Evolutionary conservation across 2,888 invertebrate species (phyloP), one percentile per base, ranked within the genome.

Genomic region (Cheilosia grossa): DNA sequence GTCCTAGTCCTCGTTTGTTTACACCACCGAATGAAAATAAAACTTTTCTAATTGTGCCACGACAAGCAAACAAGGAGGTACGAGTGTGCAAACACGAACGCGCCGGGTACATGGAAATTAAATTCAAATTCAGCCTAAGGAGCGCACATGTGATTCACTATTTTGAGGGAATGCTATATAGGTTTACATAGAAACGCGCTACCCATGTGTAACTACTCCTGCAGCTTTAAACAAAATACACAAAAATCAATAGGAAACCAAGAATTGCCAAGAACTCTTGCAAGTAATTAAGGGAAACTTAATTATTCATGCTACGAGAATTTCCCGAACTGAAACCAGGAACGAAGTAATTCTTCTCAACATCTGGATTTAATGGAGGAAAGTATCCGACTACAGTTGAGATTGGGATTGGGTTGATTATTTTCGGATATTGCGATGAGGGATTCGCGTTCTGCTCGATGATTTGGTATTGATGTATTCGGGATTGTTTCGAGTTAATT

Each of bases 341-440:
- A 37, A 17, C 44, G 27, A 61, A 44, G 17, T 61, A 19, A 13
- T 37, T 17, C 6, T 49, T 19, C 21, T 24, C 51, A 24, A 13
- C 51, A 66, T 51, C 64, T 51, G 64, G 37, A 24, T 27, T 64
- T 64, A 49, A 64, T 37, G 33, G 51, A 37, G 51, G 51, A 13
- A 64, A 51, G 47, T 21, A 47, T 47, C 56, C 21, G 56, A 37
- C 21, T 40, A n/a, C 15, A n/a, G 17, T 13, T 56, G 40, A 30
- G 37, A 27, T 6, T 56, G 40, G 40, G 30, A 66, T 6, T 56
- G 40, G 40, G 30, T 53, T 53, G 40, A 30, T 53, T 54, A 24
- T 54, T 54, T 44, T 40, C 54, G 67, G 53, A 44, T 42, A 51
- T 37, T 21, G 30, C 27, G 64, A 44, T 61, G 21, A 67, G 19